Conservation (phyloP, 2,797 vertebrate genomes). For the Girardinus metallicus region DNA sequence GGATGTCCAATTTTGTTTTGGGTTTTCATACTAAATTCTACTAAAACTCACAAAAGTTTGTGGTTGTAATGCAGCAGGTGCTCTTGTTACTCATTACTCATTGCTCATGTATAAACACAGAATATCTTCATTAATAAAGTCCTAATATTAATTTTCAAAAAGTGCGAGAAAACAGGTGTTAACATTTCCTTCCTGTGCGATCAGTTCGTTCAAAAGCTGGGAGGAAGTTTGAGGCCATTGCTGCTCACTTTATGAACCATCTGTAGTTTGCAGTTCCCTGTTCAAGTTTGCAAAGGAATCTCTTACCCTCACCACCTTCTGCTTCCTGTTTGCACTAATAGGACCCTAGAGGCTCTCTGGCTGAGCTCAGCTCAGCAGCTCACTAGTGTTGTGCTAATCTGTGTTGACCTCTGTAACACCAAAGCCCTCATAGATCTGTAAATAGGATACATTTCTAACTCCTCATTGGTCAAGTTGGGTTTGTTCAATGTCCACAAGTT, state of each 20-base stretch:
- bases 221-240: background rate
- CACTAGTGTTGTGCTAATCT: slow-evolving; percentile 58
- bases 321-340: slow-evolving; percentile 70
- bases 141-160: background rate
- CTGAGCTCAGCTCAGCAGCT: slow-evolving; percentile 43
- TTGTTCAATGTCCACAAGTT: slow-evolving; percentile 26
- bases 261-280: slow-evolving; percentile 29
- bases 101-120: background rate
- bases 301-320: slow-evolving; percentile 43
- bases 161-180: background rate
- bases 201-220: slow-evolving; percentile 13
- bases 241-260: slow-evolving; percentile 18
- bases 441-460: slow-evolving; percentile 44
- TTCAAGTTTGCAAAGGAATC: slow-evolving; percentile 49
- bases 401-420: slow-evolving; percentile 60
- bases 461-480: slow-evolving; percentile 30
- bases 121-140: background rate
- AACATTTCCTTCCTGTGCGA: background rate
- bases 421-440: slow-evolving; percentile 65
- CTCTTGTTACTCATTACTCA: background rate
- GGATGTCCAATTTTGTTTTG: background rate
- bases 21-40: background rate
- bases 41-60: background rate
- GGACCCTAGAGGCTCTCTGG: slow-evolving; percentile 69
- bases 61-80: background rate